Percentiles rank a stretch among this genome's conserved stretches.
Evolutionary conservation across 2,888 invertebrate genomes (phyloP).

Genomic region (Drosophila longiperda): DNA sequence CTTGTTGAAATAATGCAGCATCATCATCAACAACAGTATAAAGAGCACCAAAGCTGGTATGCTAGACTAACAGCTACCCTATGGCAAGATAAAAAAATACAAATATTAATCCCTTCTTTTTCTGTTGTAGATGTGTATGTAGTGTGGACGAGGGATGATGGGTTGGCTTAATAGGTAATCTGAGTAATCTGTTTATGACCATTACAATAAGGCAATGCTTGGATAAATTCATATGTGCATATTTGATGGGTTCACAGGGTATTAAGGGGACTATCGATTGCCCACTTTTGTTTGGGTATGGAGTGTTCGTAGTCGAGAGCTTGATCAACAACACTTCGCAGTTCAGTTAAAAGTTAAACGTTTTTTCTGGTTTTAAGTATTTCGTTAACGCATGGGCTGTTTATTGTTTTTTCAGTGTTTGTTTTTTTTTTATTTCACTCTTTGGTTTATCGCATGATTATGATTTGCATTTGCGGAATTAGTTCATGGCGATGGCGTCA

Average conservation of each 20-base stretch:
- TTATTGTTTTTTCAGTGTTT: neutral
- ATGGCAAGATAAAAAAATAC: neutral
- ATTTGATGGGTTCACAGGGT: neutral
- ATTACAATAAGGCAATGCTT: neutral
- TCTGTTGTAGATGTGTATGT: neutral
- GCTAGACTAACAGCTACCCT: neutral
- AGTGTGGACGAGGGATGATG: neutral
- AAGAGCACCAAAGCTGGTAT: neutral
- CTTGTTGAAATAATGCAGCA: slow-evolving; percentile 33
- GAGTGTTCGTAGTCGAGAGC: slow-evolving; percentile 23
- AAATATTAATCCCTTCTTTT: neutral
- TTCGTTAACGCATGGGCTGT: slow-evolving; percentile 13
- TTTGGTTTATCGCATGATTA: slow-evolving; percentile 43
- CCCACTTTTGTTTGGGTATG: neutral
- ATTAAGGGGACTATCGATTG: neutral
- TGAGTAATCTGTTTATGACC: neutral
- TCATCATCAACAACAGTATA: slow-evolving; percentile 23
- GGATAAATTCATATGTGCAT: neutral
- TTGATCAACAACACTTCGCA: slow-evolving; percentile 48
- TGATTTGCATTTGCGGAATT: slow-evolving; percentile 60
- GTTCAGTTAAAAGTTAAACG: slow-evolving; percentile 26
- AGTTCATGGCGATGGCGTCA: slow-evolving; percentile 61
- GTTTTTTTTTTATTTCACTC: slow-evolving; percentile 1
- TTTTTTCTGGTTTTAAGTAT: slow-evolving; percentile 3
- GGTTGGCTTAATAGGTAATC: neutral